Percentiles rank a stretch among this genome's conserved stretches.
Conservation (phyloP, 1,140 invertebrate species). For the Oryctes rhinoceros region DNA sequence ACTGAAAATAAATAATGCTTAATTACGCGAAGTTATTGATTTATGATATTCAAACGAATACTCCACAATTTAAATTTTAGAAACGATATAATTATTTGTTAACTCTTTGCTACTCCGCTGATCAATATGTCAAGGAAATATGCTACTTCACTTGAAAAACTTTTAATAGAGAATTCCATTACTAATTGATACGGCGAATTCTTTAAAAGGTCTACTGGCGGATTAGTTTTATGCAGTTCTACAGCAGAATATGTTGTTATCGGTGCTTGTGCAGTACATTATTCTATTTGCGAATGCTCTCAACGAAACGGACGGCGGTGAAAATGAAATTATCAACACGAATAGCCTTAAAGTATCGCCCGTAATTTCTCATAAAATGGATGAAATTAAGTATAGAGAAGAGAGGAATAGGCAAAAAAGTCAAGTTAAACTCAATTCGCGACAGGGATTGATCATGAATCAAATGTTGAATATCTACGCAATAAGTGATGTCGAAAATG, state of each 20-base stretch:
- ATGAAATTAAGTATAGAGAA: not conserved
- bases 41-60: no score
- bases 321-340: not conserved
- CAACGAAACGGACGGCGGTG: not conserved
- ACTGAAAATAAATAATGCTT: no score
- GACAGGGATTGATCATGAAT: conserved; percentile 53
- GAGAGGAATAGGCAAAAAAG: conserved; percentile 20
- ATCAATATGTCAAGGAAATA: no score
- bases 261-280: not conserved
- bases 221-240: not conserved
- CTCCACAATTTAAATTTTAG: no score
- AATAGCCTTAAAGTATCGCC: not conserved
- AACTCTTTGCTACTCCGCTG: no score
- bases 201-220: not conserved
- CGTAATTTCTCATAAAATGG: not conserved
- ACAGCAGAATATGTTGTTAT: not conserved
- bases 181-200: no score
- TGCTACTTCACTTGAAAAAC: not conserved
- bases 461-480: conserved; percentile 51
- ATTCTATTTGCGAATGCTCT: not conserved
- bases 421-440: conserved; percentile 52
- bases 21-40: no score
- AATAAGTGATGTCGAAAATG: conserved; percentile 47
- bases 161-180: not conserved
- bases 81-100: no score